phyloP scores from a whole-genome alignment of 2,113 vertebrate genomes.

The Thymallus thymallus region DNA sequence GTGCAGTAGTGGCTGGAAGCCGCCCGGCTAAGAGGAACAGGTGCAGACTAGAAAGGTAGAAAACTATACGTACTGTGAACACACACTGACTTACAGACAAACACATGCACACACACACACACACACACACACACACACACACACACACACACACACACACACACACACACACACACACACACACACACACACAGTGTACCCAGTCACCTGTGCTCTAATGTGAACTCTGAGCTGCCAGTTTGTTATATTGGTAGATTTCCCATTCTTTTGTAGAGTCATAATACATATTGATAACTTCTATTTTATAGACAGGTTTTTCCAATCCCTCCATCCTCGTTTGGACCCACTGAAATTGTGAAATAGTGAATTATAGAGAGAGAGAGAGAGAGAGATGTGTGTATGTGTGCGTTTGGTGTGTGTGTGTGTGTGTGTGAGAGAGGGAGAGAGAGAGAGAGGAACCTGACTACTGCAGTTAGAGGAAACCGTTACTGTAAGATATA shows the following conservation, averaged over 20 bases:
- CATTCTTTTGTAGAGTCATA: too few relatives aligned
- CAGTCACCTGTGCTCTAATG: constrained; percentile 57
- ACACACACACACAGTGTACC: constrained; percentile 44
- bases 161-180: constrained; percentile 60
- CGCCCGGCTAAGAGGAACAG: background rate
- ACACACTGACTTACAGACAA: constrained; percentile 41
- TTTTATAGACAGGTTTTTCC: too few relatives aligned
- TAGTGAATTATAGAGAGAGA: too few relatives aligned
- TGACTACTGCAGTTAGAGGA: too few relatives aligned
- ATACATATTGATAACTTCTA: too few relatives aligned
- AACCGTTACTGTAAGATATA: too few relatives aligned
- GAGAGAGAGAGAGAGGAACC: too few relatives aligned
- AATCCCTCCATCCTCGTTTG: too few relatives aligned
- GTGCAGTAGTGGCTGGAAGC: background rate
- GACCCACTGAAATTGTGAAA: too few relatives aligned
- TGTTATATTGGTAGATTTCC: background rate
- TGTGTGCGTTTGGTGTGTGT: too few relatives aligned
- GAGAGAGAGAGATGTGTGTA: too few relatives aligned
- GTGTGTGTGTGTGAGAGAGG: too few relatives aligned
- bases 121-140: constrained; percentile 24
- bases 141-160: constrained; percentile 39
- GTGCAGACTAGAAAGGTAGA: background rate
- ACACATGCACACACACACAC: constrained; percentile 54
- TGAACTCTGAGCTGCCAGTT: background rate
- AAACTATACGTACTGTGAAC: background rate